Evolutionary conservation across 2,797 vertebrate species (phyloP), one percentile per base, ranked within the genome.

Genomic region (Percopsis omiscomaycus): DNA sequence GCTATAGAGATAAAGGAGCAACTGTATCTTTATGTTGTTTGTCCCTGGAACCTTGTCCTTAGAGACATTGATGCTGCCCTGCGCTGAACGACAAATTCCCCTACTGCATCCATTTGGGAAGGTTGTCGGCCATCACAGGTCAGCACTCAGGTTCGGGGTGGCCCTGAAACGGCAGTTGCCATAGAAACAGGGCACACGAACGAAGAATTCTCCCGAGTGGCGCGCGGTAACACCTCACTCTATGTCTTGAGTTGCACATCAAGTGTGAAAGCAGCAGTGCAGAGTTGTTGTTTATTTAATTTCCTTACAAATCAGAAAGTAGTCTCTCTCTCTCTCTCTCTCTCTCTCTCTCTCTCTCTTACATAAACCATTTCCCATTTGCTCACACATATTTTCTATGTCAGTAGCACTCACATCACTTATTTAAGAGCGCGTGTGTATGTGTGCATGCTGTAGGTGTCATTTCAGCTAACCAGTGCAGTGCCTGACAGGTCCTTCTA

Each of bases 261-360:
- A 69, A 80, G 89, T 87, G 87, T 77, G 86, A 89, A 88, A 77
- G 73, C 84, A 64, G 81, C 81, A 87, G 86, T 86, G 89, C 79
- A 87, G 88, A 88, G 82, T 84, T 87, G 86, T 87, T 88, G 79
- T 87, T 89, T 88, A 88, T 90, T 89, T 86, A 78, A 86, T 88
- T 85, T 83, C 78, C 80, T 72, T 85, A 80, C 80, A 52, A 87
- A 84, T 84, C 86, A 74, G 78, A 82, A 75, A 65, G 77, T 75
- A 74, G 77, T 14, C 69, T 77, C 65, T 57, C 69, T 74, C 75
- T 80, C 75, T 44, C 82, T 73, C 85, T 62, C 59, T 66, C 58
- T 54, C 63, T 8, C 58, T 48, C 45, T 69, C 68, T 56, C 30
- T 56, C 55, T 68, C 57, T 81, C 69, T 68, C 61, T 66, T 70